Conservation (phyloP, 2,888 invertebrate genomes). For the Leucoma salicis region DNA sequence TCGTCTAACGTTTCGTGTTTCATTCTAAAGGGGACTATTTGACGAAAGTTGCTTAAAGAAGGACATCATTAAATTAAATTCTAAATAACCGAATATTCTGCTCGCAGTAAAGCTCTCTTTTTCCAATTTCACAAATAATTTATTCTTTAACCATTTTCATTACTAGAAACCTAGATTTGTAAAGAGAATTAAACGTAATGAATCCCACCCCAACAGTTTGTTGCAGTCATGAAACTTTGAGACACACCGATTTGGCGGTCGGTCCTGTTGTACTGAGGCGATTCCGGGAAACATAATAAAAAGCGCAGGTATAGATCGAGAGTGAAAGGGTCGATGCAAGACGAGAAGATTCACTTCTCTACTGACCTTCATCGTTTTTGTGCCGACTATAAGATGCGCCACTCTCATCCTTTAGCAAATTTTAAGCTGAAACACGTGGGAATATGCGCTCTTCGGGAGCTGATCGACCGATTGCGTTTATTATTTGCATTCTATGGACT, state of each 20-base stretch:
- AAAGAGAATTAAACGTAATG: too few species aligned
- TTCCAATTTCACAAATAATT: too few species aligned
- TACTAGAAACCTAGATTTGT: too few species aligned
- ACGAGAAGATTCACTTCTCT: conserved; percentile 69
- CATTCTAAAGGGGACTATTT: too few species aligned
- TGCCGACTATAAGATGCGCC: conserved; percentile 61
- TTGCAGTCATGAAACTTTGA: conserved; percentile 53
- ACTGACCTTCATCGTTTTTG: conserved; percentile 74
- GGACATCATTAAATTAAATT: too few species aligned
- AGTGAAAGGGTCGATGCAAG: conserved; percentile 82
- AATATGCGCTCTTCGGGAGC: conserved; percentile 49
- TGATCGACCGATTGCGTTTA: conserved; percentile 54
- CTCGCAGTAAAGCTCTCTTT: too few species aligned
- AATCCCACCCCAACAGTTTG: background rate
- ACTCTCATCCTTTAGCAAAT: conserved; percentile 55
- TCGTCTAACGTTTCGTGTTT: too few species aligned
- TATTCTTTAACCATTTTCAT: too few species aligned
- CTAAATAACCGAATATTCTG: too few species aligned
- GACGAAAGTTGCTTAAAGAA: too few species aligned
- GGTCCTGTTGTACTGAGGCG: conserved; percentile 48
- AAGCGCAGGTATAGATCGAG: conserved; percentile 79
- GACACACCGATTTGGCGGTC: conserved; percentile 32
- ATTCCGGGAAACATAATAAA: conserved; percentile 72
- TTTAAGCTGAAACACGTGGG: conserved; percentile 76
- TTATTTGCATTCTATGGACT: conserved; percentile 64